Base-by-base conservation (phyloP, 2,888 invertebrate species). In the Seira musarum region DNA sequence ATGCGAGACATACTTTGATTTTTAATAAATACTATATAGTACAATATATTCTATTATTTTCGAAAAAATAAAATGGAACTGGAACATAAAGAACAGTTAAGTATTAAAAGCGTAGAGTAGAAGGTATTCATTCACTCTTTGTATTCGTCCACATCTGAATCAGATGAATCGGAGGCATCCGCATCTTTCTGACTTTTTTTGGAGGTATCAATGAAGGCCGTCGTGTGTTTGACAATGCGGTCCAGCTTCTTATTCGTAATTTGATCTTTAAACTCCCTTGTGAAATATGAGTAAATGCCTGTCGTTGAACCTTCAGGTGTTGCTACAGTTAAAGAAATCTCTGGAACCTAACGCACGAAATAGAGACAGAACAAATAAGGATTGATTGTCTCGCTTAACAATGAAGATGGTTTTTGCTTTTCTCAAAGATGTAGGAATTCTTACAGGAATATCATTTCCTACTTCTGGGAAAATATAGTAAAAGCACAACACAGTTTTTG, bases 271-370 rank as follows among this genome's bases (percentile, higher is more conserved):
- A 80, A 66, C 22, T 83, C 82, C 21, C 79, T 60, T 0, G 82
- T 66, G 68, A 84, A 85, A 30, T 83, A 81, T 0, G 81, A 70
- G 35, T 78, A 79, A 8, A 84, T 46, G 35, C 81, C 73, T 8
- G 85, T 82, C 0, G 84, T 82, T 1, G 84, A 84, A 2, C 77
- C 82, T 35, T 73, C 78, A 0, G 84, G 84, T n/a, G 84, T 82
- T 15, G 85, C 73, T 2, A 81, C 60, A 13, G 84, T 85, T 1
- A 85, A 70, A 1, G 84, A 83, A n/a, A 85, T 76, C 49, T 82
- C 82, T 0, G 85, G 84, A 15, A 80, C 49, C 78, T 81, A n/a
- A 1, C n/a, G n/a, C n/a, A n/a, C n/a, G n/a, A n/a, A n/a, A n/a
- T n/a, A n/a, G n/a, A n/a, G n/a, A n/a, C n/a, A n/a, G n/a, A n/a